Percentiles rank a stretch among this genome's conserved stretches.
Evolutionary conservation across 2,797 vertebrate genomes (phyloP).

Genomic region (Cossypha caffra): DNA sequence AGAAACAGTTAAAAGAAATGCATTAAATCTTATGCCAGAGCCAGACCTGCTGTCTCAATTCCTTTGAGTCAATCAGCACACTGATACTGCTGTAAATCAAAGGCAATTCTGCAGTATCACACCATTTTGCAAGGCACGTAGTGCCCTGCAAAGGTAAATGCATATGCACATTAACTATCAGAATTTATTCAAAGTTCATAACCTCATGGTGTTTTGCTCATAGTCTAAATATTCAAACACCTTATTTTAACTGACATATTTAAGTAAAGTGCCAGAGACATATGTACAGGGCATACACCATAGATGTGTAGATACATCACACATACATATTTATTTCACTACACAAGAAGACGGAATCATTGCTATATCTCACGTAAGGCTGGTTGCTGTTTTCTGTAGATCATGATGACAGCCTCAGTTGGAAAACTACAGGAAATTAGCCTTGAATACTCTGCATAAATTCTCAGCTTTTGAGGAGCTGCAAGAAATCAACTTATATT

Average conservation of each 20-base stretch:
- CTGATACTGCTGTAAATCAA: constrained; percentile 23
- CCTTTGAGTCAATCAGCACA: constrained; percentile 24
- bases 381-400: not conserved
- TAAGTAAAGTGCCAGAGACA: not conserved
- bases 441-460: not conserved
- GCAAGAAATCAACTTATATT: not conserved
- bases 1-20: constrained; percentile 36
- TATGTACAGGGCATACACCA: not conserved
- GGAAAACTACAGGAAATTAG: constrained; percentile 9
- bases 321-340: not conserved
- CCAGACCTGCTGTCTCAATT: constrained; percentile 3
- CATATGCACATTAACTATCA: not conserved
- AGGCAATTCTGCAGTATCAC: not conserved
- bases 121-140: not conserved
- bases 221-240: not conserved
- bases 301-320: not conserved
- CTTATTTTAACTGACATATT: not conserved
- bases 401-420: not conserved
- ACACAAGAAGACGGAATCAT: not conserved
- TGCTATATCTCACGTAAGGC: not conserved
- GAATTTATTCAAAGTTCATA: not conserved
- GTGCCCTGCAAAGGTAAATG: not conserved
- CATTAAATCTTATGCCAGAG: not conserved
- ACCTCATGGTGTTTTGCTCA: not conserved
- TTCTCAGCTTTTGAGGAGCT: not conserved